phyloP scores from a whole-genome alignment of 1,140 invertebrate species.

The Hirudo medicinalis region DNA sequence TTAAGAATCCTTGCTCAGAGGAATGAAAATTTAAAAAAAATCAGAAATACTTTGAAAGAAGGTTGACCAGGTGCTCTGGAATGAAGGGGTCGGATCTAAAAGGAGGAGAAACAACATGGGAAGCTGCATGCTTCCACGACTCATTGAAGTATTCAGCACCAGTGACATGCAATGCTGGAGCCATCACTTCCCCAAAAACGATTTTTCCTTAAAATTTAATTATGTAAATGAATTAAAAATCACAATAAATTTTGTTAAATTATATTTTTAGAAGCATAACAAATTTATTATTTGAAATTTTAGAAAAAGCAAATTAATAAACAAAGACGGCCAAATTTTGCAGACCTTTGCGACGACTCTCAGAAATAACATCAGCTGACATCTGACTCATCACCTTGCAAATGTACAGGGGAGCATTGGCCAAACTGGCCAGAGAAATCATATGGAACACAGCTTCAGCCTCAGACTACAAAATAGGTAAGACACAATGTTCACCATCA shows the following conservation, averaged over 20 bases:
- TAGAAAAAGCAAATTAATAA: neutral
- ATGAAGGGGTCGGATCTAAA: constrained; percentile 68
- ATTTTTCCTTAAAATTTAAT: constrained; percentile 41
- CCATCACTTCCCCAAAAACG: constrained; percentile 80
- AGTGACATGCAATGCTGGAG: constrained; percentile 55
- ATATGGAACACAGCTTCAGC: constrained; percentile 12
- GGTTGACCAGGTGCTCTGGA: constrained; percentile 63
- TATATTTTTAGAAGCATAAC: neutral
- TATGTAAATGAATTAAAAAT: neutral
- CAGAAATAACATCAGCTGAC: constrained; percentile 10
- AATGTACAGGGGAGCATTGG: constrained; percentile 14
- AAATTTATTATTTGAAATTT: neutral
- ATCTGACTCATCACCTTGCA: constrained; percentile 8
- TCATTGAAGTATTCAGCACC: constrained; percentile 39
- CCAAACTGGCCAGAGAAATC: constrained; percentile 9
- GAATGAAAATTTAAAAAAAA: no score
- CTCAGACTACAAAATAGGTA: neutral
- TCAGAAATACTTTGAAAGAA: constrained; percentile 62
- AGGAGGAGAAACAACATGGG: constrained; percentile 77
- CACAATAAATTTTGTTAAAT: neutral
- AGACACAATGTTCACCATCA: no score
- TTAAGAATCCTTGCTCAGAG: neutral
- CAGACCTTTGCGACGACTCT: constrained; percentile 4
- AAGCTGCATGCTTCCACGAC: constrained; percentile 70
- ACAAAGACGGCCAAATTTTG: constrained; percentile 10